A percentile compares a stretch with the other conserved stretches of the same genome.
Conservation (phyloP, 2,888 invertebrate genomes). For the Ectemnius continuus region DNA sequence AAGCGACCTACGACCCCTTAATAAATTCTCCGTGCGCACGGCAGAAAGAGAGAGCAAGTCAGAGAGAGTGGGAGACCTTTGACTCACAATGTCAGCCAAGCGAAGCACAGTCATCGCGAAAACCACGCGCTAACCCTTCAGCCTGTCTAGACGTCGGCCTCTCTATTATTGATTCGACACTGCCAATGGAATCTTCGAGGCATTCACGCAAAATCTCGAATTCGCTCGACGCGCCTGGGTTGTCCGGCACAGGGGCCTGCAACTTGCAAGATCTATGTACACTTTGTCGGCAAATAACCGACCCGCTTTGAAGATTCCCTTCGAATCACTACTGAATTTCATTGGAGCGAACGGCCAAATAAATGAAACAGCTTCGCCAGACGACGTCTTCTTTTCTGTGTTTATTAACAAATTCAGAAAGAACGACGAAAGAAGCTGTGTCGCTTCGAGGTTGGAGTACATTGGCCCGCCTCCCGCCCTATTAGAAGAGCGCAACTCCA, state of each 20-base stretch:
- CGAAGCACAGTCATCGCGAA: slow-evolving; percentile 54
- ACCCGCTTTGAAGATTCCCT: neutral
- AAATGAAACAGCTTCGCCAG: neutral
- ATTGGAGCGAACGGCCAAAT: neutral
- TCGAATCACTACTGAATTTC: neutral
- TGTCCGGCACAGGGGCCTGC: slow-evolving; percentile 14
- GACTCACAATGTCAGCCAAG: slow-evolving; percentile 56
- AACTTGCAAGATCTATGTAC: neutral
- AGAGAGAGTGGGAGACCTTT: slow-evolving; percentile 55
- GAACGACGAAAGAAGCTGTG: slow-evolving; percentile 1
- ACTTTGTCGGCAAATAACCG: slow-evolving; percentile 6
- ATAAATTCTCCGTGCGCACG: slow-evolving; percentile 58
- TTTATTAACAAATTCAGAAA: neutral
- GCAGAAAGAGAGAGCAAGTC: no score
- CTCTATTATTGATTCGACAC: slow-evolving; percentile 67
- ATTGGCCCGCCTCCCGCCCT: no score
- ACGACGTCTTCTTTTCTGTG: neutral
- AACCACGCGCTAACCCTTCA: slow-evolving; percentile 43
- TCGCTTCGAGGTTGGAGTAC: neutral
- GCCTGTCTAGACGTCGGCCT: slow-evolving; percentile 59
- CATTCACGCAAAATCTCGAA: slow-evolving; percentile 62
- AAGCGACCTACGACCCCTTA: slow-evolving; percentile 47
- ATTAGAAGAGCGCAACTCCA: slow-evolving; percentile 2
- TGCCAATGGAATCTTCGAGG: slow-evolving; percentile 66
- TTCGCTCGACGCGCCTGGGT: slow-evolving; percentile 49